Evolutionary conservation across 2,797 vertebrate species (phyloP).

Genomic region (Apogon hyalosoma): DNA sequence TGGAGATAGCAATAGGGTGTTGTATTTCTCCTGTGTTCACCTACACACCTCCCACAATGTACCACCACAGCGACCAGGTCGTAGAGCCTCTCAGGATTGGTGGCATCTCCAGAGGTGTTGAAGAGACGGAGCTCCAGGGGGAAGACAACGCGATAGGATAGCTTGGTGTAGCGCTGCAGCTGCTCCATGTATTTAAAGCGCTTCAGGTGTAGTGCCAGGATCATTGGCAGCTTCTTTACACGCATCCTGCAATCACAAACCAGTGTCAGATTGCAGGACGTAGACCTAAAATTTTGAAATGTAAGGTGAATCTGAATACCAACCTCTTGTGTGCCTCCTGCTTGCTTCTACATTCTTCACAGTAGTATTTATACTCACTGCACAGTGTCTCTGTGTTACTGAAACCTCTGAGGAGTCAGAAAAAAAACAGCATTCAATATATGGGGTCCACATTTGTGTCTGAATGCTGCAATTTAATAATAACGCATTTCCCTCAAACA

Average conservation of each 20-base stretch:
- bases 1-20: not conserved
- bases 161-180: conserved; percentile 96
- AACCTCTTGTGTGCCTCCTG: conserved; percentile 98
- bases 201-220: conserved; percentile 96
- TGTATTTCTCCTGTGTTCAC: not conserved
- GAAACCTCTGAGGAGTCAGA: conserved; percentile 89
- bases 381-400: conserved; percentile 98
- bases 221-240: conserved; percentile 97
- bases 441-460: not conserved
- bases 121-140: conserved; percentile 95
- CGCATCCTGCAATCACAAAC: conserved; percentile 77
- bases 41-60: conserved; percentile 93
- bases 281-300: too few species aligned
- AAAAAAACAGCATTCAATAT: conserved; percentile 7
- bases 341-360: conserved; percentile 98
- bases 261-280: not conserved
- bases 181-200: conserved; percentile 99
- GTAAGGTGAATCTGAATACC: not conserved
- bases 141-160: conserved; percentile 96
- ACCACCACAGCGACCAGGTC: conserved; percentile 96
- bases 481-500: not conserved
- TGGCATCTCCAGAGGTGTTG: conserved; percentile 93
- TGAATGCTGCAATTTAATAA: not conserved
- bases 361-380: conserved; percentile 99
- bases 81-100: conserved; percentile 97